Percentiles rank a stretch among this genome's conserved stretches.
These are phyloP conservation scores for Eurystomus gularis DNA, from an alignment of 2,113 vertebrate genomes.

Conservation along the genomic window DNA sequence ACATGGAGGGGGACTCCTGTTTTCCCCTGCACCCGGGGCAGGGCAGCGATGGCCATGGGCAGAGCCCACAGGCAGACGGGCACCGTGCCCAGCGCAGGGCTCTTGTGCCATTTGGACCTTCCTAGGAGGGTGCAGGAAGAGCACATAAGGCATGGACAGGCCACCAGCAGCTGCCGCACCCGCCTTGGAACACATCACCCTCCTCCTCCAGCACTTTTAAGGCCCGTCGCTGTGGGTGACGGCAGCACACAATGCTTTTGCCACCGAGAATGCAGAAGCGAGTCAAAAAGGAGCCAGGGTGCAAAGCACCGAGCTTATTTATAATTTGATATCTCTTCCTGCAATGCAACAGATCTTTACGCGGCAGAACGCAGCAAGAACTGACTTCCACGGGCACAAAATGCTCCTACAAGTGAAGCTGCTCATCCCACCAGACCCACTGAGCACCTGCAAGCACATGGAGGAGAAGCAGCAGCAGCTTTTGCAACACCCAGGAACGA, in stretches of 20 bases:
- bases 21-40: neutral
- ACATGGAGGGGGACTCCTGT: neutral
- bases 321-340: neutral
- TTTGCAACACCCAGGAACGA: neutral
- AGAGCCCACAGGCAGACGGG: neutral
- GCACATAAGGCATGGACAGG: fast-evolving
- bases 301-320: neutral
- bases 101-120: neutral
- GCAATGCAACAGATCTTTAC: neutral
- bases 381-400: neutral
- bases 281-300: neutral
- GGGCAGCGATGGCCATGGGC: fast-evolving
- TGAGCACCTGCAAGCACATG: neutral
- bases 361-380: fast-evolving
- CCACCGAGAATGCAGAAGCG: neutral
- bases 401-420: fast-evolving
- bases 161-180: neutral
- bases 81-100: neutral
- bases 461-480: neutral
- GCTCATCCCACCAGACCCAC: neutral
- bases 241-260: neutral
- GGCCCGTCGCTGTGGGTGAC: neutral
- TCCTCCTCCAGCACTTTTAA: neutral
- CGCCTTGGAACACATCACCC: neutral
- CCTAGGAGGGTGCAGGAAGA: fast-evolving